Conservation (phyloP, 2,888 invertebrate genomes). For the Thysanoteuthis rhombus region DNA sequence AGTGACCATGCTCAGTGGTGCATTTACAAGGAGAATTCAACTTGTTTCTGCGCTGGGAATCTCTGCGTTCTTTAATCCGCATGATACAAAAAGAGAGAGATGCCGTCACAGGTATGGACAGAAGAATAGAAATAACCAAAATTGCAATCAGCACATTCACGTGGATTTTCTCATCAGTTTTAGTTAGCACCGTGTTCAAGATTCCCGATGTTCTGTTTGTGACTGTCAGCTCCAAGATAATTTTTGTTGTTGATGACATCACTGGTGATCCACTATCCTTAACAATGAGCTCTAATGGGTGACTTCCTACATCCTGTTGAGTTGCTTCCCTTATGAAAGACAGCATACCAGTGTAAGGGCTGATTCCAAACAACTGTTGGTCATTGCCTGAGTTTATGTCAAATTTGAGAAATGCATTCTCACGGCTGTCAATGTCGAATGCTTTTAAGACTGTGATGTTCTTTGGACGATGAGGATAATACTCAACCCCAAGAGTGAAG, state of each 20-base stretch:
- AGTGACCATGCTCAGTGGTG: background rate
- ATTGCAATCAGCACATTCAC: background rate
- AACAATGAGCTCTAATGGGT: background rate
- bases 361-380: background rate
- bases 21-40: background rate
- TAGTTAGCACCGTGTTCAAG: background rate
- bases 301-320: background rate
- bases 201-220: background rate
- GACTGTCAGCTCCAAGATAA: background rate
- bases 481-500: background rate
- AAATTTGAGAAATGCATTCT: background rate
- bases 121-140: background rate
- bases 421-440: background rate
- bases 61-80: background rate
- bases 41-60: background rate
- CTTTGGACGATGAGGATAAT: background rate
- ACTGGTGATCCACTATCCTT: background rate
- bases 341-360: background rate
- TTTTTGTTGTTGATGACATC: background rate
- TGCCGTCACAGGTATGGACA: background rate
- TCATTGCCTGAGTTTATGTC: background rate
- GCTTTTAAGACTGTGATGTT: background rate
- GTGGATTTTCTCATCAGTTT: background rate
- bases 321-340: background rate
- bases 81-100: background rate